Conservation (phyloP, 2,797 vertebrate species). For the Pseudochaenichthys georgianus region DNA sequence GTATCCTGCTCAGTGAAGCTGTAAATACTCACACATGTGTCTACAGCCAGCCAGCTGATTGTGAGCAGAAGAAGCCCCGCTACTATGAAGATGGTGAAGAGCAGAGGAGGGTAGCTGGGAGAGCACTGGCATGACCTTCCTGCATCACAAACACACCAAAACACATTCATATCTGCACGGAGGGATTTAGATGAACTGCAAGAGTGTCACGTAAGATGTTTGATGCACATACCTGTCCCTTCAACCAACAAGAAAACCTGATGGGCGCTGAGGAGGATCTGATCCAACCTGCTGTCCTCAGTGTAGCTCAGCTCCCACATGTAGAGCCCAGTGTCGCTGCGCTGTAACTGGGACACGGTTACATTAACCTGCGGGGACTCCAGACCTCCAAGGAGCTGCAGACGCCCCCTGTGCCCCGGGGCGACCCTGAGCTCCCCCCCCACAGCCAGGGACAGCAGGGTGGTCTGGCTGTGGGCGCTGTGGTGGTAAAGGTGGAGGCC, state of each 20-base stretch:
- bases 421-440: conserved; percentile 14
- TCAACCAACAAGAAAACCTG: conserved; percentile 71
- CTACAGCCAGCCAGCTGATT: conserved; percentile 52
- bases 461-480: conserved; percentile 52
- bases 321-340: conserved; percentile 75
- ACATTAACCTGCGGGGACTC: conserved; percentile 61
- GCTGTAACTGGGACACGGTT: conserved; percentile 59
- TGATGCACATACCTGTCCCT: conserved; percentile 58
- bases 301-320: conserved; percentile 68
- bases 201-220: not conserved
- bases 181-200: not conserved
- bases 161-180: not conserved
- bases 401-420: conserved; percentile 41
- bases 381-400: conserved; percentile 51
- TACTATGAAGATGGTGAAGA: conserved; percentile 64
- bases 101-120: conserved; percentile 55
- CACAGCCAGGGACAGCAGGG: conserved; percentile 62
- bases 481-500: conserved; percentile 72
- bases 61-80: conserved; percentile 63
- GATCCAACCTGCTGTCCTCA: conserved; percentile 14
- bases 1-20: not conserved
- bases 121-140: conserved; percentile 61
- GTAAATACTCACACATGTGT: conserved; percentile 73
- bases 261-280: not conserved
- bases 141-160: conserved; percentile 43